These are phyloP conservation scores for Cathartes aura DNA, from an alignment of 2,113 vertebrate genomes.

Conservation along the genomic window DNA sequence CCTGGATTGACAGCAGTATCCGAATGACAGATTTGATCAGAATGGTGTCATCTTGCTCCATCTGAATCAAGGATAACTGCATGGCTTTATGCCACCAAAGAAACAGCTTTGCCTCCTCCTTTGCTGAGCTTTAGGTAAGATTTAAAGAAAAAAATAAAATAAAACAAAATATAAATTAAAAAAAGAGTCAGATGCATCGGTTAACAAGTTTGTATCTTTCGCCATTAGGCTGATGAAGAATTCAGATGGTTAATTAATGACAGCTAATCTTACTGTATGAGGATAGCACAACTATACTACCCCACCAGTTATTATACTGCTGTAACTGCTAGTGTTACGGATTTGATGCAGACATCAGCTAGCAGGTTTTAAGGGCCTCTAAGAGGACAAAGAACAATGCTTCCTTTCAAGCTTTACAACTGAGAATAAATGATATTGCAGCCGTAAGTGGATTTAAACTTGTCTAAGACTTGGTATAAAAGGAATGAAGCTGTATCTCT, in stretches of 20 bases:
- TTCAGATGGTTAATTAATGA: not conserved
- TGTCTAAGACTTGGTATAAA: not conserved
- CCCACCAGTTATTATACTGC: not conserved
- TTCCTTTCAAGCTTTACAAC: not conserved
- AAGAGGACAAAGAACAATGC: not conserved
- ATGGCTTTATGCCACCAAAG: slow-evolving; percentile 96
- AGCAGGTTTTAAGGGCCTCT: not conserved
- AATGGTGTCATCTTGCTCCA: slow-evolving; percentile 79
- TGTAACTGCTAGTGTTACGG: not conserved
- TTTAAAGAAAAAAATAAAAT: not conserved
- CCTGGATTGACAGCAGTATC: slow-evolving; percentile 82
- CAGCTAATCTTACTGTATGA: not conserved
- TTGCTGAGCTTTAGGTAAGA: slow-evolving; percentile 75
- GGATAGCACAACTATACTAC: not conserved
- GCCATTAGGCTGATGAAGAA: not conserved
- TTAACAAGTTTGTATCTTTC: not conserved
- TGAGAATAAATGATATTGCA: not conserved
- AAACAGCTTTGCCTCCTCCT: slow-evolving; percentile 94
- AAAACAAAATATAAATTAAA: not conserved
- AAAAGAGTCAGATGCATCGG: not conserved
- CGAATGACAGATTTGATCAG: slow-evolving; percentile 73
- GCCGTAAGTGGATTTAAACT: not conserved
- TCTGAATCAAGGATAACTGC: slow-evolving; percentile 86
- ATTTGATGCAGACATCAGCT: not conserved
- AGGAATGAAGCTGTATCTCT: not conserved